A percentile compares a stretch with the other conserved stretches of the same genome.
Evolutionary conservation across 2,888 invertebrate genomes (phyloP).

Genomic region (Autographa pulchrina): DNA sequence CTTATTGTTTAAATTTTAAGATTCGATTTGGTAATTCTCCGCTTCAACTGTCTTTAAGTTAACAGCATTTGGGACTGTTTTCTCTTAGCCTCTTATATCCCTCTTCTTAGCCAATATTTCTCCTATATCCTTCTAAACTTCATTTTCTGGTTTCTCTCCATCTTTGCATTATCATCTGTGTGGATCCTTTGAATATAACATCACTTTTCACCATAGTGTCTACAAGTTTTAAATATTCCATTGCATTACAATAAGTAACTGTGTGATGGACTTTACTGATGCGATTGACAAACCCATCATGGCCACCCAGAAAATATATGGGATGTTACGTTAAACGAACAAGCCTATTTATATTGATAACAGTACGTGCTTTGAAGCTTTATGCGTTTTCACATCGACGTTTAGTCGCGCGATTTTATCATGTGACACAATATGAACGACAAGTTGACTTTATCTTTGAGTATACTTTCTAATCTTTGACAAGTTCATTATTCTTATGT

Average conservation of each 20-base stretch:
- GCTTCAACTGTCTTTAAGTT: background rate
- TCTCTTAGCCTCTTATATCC: background rate
- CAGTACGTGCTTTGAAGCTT: slow-evolving; percentile 14
- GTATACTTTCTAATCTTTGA: slow-evolving; percentile 56
- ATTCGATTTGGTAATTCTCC: slow-evolving; percentile 8
- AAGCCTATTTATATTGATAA: slow-evolving; percentile 14
- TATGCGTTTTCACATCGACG: slow-evolving; percentile 39
- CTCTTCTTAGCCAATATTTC: background rate
- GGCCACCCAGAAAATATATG: background rate
- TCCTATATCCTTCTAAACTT: background rate
- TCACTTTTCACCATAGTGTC: background rate
- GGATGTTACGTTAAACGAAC: background rate
- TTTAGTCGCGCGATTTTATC: slow-evolving; percentile 57
- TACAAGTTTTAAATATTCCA: background rate
- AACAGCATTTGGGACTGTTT: background rate
- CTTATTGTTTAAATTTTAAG: slow-evolving; percentile 22
- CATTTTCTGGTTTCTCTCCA: background rate
- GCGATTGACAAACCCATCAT: background rate
- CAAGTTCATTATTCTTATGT: slow-evolving; percentile 48
- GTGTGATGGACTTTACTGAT: no score
- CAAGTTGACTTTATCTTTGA: slow-evolving; percentile 40
- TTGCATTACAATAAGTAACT: background rate
- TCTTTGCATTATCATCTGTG: background rate
- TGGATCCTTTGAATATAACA: background rate
- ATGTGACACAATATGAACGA: slow-evolving; percentile 50